Evolutionary conservation across 1,140 invertebrate species (phyloP), one percentile per base, ranked within the genome.

Genomic region (Meloidogyne hapla): DNA sequence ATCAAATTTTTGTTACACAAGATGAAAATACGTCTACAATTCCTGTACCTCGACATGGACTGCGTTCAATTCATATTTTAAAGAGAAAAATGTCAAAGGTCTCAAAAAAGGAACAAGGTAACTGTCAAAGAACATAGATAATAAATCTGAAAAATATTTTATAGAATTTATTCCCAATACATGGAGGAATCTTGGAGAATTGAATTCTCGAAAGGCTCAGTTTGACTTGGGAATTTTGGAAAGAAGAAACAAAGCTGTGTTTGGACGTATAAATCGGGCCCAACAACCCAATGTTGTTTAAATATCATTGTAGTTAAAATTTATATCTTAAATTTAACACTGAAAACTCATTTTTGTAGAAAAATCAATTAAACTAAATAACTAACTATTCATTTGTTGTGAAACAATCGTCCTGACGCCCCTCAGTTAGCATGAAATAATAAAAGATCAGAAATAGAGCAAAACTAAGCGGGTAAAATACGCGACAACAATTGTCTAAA

Each of bases 361-460:
- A n/a, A n/a, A n/a, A n/a, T n/a, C n/a, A n/a, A n/a, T n/a, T n/a
- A n/a, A n/a, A n/a, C n/a, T n/a, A n/a, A n/a, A n/a, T n/a, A n/a
- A n/a, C n/a, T n/a, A n/a, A n/a, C 48, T 21, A 56, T 56, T 56
- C 48, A 56, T 21, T 56, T 21, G 48, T 56, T 6, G 6, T 56
- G 18, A 56, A 56, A 9, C 48, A 56, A n/a, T 56, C 48, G 6
- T 56, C 48, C 45, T 86, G 85, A 42, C 84, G 67, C 12, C 85
- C 85, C 79, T 86, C 85, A 0, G 85, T 86, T 38, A 83, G 86
- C 63, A 86, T 84, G 61, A 86, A 86, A 74, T 86, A 86, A 65
- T 86, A 86, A 79, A 86, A 76, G 3, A 86, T 84, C 12, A 86
- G 78, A 73, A 86, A 86, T 23, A 86, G 56, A 18, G 83, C 48